Evolutionary conservation across 35 echinoderm and acorn worm genomes (phyloP).

Genomic region (Chiridota heheva): DNA sequence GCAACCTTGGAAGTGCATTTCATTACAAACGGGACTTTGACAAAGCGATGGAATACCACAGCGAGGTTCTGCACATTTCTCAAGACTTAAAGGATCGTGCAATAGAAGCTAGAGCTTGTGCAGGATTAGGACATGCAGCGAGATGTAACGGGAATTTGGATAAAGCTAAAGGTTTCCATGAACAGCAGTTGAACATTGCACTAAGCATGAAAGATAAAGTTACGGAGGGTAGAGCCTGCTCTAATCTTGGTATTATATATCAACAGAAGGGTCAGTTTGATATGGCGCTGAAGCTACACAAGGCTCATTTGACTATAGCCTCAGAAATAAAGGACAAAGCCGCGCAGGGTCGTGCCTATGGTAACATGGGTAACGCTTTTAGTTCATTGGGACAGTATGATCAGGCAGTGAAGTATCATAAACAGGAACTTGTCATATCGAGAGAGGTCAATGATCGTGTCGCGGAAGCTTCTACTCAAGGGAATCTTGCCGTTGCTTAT

Average conservation of each 20-base stretch:
- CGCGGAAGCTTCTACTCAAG: slow-evolving; percentile 89
- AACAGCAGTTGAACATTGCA: slow-evolving; percentile 95
- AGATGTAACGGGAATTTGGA: slow-evolving; percentile 80
- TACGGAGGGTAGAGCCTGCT: slow-evolving; percentile 88
- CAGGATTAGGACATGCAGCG: slow-evolving; percentile 89
- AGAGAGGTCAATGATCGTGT: slow-evolving; percentile 89
- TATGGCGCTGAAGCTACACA: slow-evolving; percentile 90
- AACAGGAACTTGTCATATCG: slow-evolving; percentile 93
- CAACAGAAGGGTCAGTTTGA: slow-evolving; percentile 92
- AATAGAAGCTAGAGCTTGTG: slow-evolving; percentile 91
- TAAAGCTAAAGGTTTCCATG: slow-evolving; percentile 82
- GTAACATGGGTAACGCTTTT: slow-evolving; percentile 98
- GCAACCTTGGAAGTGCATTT: slow-evolving; percentile 97
- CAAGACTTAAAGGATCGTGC: slow-evolving; percentile 79
- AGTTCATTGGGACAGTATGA: slow-evolving; percentile 88
- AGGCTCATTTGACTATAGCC: slow-evolving; percentile 89
- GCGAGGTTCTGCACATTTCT: slow-evolving; percentile 80
- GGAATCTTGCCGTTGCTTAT: slow-evolving; percentile 94
- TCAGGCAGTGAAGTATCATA: slow-evolving; percentile 96
- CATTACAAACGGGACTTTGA: slow-evolving; percentile 94
- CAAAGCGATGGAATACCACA: slow-evolving; percentile 76
- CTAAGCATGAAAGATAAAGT: slow-evolving; percentile 91
- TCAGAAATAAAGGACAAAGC: slow-evolving; percentile 60
- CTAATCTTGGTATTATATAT: slow-evolving; percentile 95
- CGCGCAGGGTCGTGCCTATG: slow-evolving; percentile 75